phyloP scores from a whole-genome alignment of 2,797 vertebrate species.

The Neosilurus hyrtlii region DNA sequence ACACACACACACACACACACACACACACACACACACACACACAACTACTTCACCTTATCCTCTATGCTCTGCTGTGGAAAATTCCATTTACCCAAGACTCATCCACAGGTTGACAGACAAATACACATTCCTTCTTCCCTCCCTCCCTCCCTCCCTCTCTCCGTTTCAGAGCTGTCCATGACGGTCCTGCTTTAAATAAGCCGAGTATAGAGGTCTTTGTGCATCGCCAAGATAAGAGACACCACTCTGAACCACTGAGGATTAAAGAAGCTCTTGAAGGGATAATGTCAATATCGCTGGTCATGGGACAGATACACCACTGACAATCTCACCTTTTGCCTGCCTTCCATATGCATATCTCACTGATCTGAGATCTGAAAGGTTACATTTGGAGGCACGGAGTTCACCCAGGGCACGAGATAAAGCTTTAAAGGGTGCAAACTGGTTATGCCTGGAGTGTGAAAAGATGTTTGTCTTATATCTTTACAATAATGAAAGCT shows the following conservation, averaged over 20 bases:
- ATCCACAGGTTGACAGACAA: constrained; percentile 21
- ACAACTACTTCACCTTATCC: neutral
- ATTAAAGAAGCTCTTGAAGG: constrained; percentile 50
- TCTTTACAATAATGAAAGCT: neutral
- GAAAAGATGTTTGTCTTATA: constrained; percentile 24
- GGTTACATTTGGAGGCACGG: neutral
- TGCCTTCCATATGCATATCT: constrained; percentile 27
- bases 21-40: constrained; percentile 7
- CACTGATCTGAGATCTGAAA: constrained; percentile 44
- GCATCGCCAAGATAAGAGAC: constrained; percentile 49
- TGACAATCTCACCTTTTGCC: constrained; percentile 39
- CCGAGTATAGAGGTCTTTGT: constrained; percentile 42
- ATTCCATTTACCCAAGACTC: constrained; percentile 23
- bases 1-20: constrained; percentile 11
- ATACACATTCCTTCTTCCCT: constrained; percentile 4
- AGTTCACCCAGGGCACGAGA: neutral
- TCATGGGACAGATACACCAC: constrained; percentile 36
- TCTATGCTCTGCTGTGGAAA: constrained; percentile 20
- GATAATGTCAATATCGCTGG: constrained; percentile 43
- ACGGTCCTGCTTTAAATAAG: constrained; percentile 33
- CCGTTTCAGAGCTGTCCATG: neutral
- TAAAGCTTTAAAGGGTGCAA: constrained; percentile 8
- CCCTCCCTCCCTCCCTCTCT: constrained; percentile 3
- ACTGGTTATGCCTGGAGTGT: constrained; percentile 17
- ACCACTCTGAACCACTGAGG: constrained; percentile 46